Conservation (phyloP, 2,888 invertebrate genomes). For the Leptogaster cylindrica region DNA sequence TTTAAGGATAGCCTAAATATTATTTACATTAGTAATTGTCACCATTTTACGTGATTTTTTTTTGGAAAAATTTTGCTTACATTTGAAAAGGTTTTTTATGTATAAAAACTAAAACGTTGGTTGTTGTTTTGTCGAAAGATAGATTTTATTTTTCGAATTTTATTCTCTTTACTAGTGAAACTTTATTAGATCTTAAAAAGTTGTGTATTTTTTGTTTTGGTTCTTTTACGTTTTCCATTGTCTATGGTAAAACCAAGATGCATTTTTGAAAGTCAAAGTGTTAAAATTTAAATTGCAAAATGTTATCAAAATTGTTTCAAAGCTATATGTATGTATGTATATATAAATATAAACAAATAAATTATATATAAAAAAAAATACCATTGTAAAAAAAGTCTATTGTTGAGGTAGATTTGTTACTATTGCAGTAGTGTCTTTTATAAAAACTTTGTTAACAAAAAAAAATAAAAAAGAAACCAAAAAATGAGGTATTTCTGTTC, state of each 20-base stretch:
- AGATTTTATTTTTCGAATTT: too few relatives aligned
- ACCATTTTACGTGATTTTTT: conserved; percentile 44
- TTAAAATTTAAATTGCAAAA: too few relatives aligned
- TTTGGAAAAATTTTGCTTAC: conserved; percentile 25
- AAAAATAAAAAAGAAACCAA: conserved; percentile 44
- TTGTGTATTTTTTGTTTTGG: too few relatives aligned
- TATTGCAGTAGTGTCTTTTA: conserved; percentile 60
- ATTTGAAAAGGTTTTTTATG: conserved; percentile 22
- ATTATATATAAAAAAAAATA: conserved; percentile 33
- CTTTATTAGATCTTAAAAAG: too few relatives aligned
- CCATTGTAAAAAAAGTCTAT: conserved; percentile 37
- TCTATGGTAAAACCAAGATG: neutral
- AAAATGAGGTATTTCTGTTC: conserved; percentile 49
- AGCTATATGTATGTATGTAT: conserved; percentile 8
- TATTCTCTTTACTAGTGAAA: neutral
- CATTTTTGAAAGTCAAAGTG: too few relatives aligned
- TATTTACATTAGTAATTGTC: conserved; percentile 42
- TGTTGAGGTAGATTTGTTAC: conserved; percentile 62
- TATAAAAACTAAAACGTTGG: neutral
- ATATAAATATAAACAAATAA: conserved; percentile 28
- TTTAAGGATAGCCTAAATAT: conserved; percentile 21
- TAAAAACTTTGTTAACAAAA: conserved; percentile 8
- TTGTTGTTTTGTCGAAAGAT: neutral
- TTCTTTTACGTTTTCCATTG: too few relatives aligned
- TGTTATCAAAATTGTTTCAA: too few relatives aligned